Evolutionary conservation across 2,113 vertebrate species (phyloP).

Genomic region (Gasterosteus nipponicus): DNA sequence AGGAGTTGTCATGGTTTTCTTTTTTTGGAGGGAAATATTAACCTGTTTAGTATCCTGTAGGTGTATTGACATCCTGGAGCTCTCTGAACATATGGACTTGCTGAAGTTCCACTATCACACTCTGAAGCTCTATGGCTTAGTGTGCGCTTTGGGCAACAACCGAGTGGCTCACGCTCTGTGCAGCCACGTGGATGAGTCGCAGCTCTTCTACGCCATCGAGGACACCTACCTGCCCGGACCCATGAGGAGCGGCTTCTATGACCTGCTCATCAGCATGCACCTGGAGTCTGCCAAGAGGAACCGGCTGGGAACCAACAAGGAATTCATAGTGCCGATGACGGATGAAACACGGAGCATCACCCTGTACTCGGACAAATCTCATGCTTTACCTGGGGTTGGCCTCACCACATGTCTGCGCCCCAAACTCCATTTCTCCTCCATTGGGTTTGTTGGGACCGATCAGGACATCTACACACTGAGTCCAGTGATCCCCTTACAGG

Average conservation of each 20-base stretch:
- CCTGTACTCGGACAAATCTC: conserved; percentile 80
- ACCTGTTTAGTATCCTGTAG: conserved; percentile 64
- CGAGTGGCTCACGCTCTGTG: conserved; percentile 93
- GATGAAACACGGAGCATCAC: conserved; percentile 85
- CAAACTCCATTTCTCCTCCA: conserved; percentile 87
- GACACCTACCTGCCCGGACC: conserved; percentile 89
- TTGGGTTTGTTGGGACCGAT: conserved; percentile 85
- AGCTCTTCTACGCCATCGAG: conserved; percentile 92
- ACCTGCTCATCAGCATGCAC: conserved; percentile 94
- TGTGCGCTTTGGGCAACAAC: conserved; percentile 95
- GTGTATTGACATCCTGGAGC: conserved; percentile 93
- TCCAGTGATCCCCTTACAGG: conserved; percentile 86
- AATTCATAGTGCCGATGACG: conserved; percentile 94
- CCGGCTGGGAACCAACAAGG: conserved; percentile 91
- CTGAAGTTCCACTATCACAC: conserved; percentile 93
- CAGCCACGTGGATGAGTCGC: conserved; percentile 92
- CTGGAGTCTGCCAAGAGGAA: conserved; percentile 93
- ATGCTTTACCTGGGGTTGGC: conserved; percentile 89
- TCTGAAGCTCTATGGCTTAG: conserved; percentile 88
- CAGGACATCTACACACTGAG: conserved; percentile 85
- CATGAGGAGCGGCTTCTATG: conserved; percentile 91
- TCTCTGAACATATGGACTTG: conserved; percentile 87
- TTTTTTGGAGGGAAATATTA: background rate
- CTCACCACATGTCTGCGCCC: conserved; percentile 89
- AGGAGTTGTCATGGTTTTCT: background rate